phyloP scores from a whole-genome alignment of 2,113 vertebrate species.

The Nerophis lumbriciformis region DNA sequence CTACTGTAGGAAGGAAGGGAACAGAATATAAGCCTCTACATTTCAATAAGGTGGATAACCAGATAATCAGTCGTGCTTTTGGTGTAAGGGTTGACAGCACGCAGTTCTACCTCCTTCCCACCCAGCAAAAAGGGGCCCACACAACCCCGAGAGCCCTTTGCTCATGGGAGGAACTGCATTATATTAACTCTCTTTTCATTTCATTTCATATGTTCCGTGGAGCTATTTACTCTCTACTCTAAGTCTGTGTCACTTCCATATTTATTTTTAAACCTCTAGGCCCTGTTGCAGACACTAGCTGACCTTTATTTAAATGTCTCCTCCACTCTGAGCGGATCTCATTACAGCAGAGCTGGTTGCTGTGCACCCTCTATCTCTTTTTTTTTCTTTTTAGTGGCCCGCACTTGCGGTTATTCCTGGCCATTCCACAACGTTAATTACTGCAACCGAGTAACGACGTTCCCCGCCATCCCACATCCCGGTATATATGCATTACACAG shows the following conservation, averaged over 20 bases:
- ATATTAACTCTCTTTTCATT: conserved; percentile 61
- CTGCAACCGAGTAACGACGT: conserved; percentile 59
- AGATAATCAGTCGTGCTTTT: conserved; percentile 48
- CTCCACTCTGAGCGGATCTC: conserved; percentile 68
- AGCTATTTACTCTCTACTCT: conserved; percentile 68
- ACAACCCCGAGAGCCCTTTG: conserved; percentile 35
- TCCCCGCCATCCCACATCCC: conserved; percentile 42
- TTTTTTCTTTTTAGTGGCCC: conserved; percentile 14
- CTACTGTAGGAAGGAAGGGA: conserved; percentile 28
- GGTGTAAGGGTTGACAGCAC: conserved; percentile 22
- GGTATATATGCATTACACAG: conserved; percentile 30
- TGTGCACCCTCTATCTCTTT: conserved; percentile 62
- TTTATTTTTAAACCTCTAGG: conserved; percentile 75
- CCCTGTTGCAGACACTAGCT: conserved; percentile 63
- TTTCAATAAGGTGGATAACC: conserved; percentile 56
- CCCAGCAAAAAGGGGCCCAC: conserved; percentile 44
- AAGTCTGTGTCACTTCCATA: conserved; percentile 66
- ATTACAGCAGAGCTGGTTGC: conserved; percentile 71
- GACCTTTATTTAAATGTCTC: conserved; percentile 80
- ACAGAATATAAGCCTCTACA: conserved; percentile 43
- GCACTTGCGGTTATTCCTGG: conserved; percentile 51
- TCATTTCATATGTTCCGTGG: conserved; percentile 60
- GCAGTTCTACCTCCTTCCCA: conserved; percentile 26
- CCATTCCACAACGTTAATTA: conserved; percentile 62
- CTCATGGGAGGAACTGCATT: conserved; percentile 47